Base-by-base conservation (phyloP, 2,797 vertebrate species). In the Malurus leucopterus region DNA sequence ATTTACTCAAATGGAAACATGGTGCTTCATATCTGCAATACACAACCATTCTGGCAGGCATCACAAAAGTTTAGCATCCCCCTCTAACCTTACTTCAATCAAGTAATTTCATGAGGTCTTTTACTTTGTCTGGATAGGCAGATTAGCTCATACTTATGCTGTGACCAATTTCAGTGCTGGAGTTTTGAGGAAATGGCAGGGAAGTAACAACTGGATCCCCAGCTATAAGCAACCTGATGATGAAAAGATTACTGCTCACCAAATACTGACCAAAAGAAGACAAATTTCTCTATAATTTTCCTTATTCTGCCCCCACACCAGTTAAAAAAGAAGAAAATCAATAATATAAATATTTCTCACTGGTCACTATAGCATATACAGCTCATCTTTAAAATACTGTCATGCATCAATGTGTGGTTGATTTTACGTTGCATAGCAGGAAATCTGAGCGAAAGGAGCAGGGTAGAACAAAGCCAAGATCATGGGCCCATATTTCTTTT, bases 121-220 rank as follows among this genome's bases (percentile, higher is more conserved):
- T 21, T 13, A 22, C 40, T 67, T n/a, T 40, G 24, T 20, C 54
- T 59, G 46, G 47, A 24, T 12, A 54, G 44, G 32, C 49, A n/a
- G 41, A 13, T 20, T 1, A 22, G 15, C 47, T 70, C 1, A 0
- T 8, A 36, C 36, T 3, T n/a, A 55, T 46, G 23, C 64, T 69
- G 80, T 3, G 5, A 43, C 40, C 27, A 53, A 16, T 19, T 38
- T 15, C 44, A 32, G 2, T 5, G 17, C 49, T 55, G 36, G 36
- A 38, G 24, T n/a, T 65, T 29, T 29, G 61, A 69, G 16, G 44
- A 71, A 76, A 34, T 4, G 21, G 15, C 58, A 70, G 36, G 23
- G 32, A 58, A 84, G 20, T 8, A 50, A 57, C 24, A 54, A 20
- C 2, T 70, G 57, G n/a, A n/a, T 57, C 34, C 27, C 53, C 38